Base-by-base conservation (phyloP, 1,140 invertebrate species). In the Lerema accius region DNA sequence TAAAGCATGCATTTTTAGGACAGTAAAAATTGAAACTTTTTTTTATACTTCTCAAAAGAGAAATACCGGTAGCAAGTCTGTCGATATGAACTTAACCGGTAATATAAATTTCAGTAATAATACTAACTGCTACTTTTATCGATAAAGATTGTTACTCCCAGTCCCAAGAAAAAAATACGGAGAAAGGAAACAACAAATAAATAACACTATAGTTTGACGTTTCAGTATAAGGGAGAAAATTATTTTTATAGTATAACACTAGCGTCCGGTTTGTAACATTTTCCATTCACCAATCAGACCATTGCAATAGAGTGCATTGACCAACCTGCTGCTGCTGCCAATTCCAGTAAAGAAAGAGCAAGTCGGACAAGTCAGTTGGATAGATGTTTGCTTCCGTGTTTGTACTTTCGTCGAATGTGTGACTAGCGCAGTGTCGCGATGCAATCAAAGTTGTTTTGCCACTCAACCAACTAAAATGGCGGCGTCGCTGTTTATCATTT, bases 401-500 rank as follows among this genome's bases (percentile, higher is more conserved):
- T 82, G 78, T 84, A 73, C 75, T 77, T 82, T 78, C 56, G 59
- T 78, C 53, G 59, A 69, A 70, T 73, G 69, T 78, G 80, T 89
- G 80, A 82, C 70, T 78, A 81, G 69, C 69, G 72, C 55, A 72
- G 66, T 73, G 69, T 69, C 78, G 78, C 78, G 77, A 90, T 90
- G 86, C 87, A 84, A 79, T 79, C 66, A 66, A 74, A 87, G 74
- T 84, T 88, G 82, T 87, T 88, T 90, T 84, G 73, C 82, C 72
- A 82, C 71, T 80, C 80, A 69, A 76, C 69, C 65, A 88, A 82
- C 73, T 90, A 90, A 90, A 87, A 90, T 90, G 87, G 87, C 87
- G 87, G 87, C 87, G 87, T 85, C 85, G 76, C 70, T 90, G 80
- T 90, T 88, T 90, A 90, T 82, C 78, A 88, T 87, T 87, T 88